Conservation (phyloP, 1,140 invertebrate genomes). For the Drosophila ohnishii region DNA sequence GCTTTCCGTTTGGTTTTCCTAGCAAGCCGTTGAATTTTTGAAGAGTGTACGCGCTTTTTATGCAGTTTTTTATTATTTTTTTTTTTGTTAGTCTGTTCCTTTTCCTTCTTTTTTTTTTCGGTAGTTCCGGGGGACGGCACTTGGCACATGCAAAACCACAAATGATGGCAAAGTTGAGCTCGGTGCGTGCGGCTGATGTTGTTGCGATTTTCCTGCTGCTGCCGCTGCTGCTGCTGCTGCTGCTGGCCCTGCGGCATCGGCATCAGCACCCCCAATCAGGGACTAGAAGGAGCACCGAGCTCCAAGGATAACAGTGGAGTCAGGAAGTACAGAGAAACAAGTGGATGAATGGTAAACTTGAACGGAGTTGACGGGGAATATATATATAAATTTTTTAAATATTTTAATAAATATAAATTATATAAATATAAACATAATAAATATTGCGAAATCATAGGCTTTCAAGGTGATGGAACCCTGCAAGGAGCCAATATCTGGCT, state of each 20-base stretch:
- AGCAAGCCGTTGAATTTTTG: constrained; percentile 51
- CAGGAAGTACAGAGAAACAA: constrained; percentile 9
- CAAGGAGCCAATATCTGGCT: background rate
- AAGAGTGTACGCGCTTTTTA: constrained; percentile 52
- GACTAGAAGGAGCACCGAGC: background rate
- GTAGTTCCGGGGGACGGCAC: constrained; percentile 2
- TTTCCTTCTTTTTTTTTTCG: background rate
- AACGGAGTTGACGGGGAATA: background rate
- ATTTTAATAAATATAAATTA: background rate
- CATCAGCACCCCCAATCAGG: constrained; percentile 28
- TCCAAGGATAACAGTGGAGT: background rate
- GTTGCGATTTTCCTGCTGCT: constrained; percentile 8
- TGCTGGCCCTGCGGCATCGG: constrained; percentile 19
- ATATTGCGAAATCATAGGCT: background rate
- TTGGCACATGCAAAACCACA: constrained; percentile 47
- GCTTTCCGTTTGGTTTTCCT: constrained; percentile 39
- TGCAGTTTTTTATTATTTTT: constrained; percentile 10
- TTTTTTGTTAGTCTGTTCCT: background rate
- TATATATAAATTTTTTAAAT: too few relatives aligned
- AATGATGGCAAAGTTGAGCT: constrained; percentile 43
- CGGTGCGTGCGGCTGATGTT: constrained; percentile 26
- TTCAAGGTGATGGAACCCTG: background rate
- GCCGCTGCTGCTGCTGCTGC: background rate
- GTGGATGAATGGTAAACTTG: background rate
- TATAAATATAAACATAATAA: background rate